Percentiles rank a stretch among this genome's conserved stretches.
Evolutionary conservation across 2,113 vertebrate genomes (phyloP).

Genomic region (Sphyrna mokarran): DNA sequence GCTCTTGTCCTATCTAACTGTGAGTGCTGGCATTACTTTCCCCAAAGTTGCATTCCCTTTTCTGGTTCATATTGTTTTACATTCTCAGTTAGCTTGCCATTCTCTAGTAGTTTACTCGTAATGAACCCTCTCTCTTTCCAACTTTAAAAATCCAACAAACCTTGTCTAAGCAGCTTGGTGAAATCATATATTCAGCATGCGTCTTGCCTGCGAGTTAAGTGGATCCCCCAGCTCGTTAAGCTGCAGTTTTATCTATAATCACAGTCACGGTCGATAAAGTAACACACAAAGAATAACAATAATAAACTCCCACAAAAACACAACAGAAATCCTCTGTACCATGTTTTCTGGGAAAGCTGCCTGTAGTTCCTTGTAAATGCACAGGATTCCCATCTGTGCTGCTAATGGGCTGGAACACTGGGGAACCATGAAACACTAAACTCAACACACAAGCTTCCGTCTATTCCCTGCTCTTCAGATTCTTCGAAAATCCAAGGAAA

Average conservation of each 20-base stretch:
- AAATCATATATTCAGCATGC: neutral
- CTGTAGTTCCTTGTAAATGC: constrained; percentile 30
- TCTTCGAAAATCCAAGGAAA: neutral
- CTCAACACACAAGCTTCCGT: neutral
- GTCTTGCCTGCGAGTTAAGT: constrained; percentile 5
- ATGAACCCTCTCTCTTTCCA: neutral
- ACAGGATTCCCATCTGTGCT: constrained; percentile 30
- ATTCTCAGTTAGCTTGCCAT: neutral
- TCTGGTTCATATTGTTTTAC: neutral
- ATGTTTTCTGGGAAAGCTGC: constrained; percentile 28
- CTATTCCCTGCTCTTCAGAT: neutral
- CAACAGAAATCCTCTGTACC: neutral
- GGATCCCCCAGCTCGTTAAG: neutral
- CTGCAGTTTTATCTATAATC: constrained; percentile 29
- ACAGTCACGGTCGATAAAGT: constrained; percentile 28
- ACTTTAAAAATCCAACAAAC: neutral
- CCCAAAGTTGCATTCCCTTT: too few relatives aligned
- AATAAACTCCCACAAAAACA: constrained; percentile 27
- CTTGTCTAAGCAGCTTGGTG: neutral
- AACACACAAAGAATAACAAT: constrained; percentile 6
- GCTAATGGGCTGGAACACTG: constrained; percentile 28
- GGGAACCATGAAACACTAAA: constrained; percentile 19
- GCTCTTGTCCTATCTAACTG: neutral
- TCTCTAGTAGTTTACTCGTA: neutral
- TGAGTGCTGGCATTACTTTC: neutral